phyloP scores from a whole-genome alignment of 2,797 vertebrate species.

The Luscinia megarhynchos region DNA sequence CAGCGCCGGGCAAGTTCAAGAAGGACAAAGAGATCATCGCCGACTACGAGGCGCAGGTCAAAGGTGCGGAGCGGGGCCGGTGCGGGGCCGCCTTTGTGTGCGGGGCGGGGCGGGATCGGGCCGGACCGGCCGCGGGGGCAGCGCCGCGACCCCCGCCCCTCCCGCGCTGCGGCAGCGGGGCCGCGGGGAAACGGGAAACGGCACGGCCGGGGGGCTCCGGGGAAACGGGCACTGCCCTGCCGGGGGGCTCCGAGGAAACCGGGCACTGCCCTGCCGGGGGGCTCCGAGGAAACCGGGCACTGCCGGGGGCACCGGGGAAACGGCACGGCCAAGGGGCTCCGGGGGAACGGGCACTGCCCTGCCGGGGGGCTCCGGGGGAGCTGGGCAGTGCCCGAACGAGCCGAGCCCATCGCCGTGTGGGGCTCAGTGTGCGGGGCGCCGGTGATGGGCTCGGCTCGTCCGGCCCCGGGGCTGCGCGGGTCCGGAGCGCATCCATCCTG shows the following conservation, averaged over 20 bases:
- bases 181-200: background rate
- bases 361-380: background rate
- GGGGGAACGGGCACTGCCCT: background rate
- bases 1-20: constrained; percentile 91
- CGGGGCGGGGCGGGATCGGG: background rate
- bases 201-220: no score
- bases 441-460: no score
- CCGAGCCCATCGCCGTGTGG: no score
- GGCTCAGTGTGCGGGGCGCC: background rate
- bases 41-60: constrained; percentile 97
- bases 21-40: constrained; percentile 98
- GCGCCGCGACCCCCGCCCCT: background rate
- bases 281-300: background rate
- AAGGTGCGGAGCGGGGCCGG: constrained; percentile 82
- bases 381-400: no score
- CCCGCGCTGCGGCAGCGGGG: background rate
- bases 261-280: no score
- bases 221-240: background rate
- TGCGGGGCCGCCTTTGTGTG: constrained; percentile 9
- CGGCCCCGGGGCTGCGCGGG: background rate
- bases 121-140: background rate
- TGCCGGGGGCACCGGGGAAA: no score
- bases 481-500: background rate
- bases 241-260: background rate
- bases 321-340: no score